phyloP scores from a whole-genome alignment of 2,888 invertebrate species.

The Eulithis testata region DNA sequence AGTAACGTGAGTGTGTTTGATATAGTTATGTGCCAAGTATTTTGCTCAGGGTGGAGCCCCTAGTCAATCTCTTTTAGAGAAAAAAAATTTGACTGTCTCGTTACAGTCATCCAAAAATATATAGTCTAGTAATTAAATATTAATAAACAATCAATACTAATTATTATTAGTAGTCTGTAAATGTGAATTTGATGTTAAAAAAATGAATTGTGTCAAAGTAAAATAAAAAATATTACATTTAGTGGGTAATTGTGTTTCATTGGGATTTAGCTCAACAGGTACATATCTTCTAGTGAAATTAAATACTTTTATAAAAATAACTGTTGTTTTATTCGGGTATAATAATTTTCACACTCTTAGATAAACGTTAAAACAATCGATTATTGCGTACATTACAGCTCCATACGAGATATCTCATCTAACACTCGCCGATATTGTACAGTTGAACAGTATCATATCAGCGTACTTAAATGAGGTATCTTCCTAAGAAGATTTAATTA shows the following conservation, averaged over 20 bases:
- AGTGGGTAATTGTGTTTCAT: conserved; percentile 19
- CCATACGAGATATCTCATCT: conserved; percentile 16
- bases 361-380: not conserved
- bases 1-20: conserved; percentile 24
- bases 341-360: not conserved
- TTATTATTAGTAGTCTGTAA: not conserved
- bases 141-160: too few relatives aligned
- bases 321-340: conserved; percentile 8
- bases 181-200: not conserved
- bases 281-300: not conserved
- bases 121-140: conserved; percentile 4
- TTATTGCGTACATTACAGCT: not conserved
- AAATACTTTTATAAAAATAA: conserved; percentile 8
- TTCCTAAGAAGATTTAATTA: conserved; percentile 13
- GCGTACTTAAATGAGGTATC: conserved; percentile 17
- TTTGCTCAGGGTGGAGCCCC: conserved; percentile 47
- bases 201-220: conserved; percentile 24
- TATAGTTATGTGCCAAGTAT: conserved; percentile 48
- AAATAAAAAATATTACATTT: conserved; percentile 23
- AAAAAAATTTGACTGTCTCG: conserved; percentile 15
- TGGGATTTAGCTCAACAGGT: not conserved
- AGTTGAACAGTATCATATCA: conserved; percentile 2
- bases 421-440: conserved; percentile 5
- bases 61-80: conserved; percentile 41
- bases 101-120: conserved; percentile 8